Conservation (phyloP, 1,140 invertebrate species). For the Brachionus calyciflorus region DNA sequence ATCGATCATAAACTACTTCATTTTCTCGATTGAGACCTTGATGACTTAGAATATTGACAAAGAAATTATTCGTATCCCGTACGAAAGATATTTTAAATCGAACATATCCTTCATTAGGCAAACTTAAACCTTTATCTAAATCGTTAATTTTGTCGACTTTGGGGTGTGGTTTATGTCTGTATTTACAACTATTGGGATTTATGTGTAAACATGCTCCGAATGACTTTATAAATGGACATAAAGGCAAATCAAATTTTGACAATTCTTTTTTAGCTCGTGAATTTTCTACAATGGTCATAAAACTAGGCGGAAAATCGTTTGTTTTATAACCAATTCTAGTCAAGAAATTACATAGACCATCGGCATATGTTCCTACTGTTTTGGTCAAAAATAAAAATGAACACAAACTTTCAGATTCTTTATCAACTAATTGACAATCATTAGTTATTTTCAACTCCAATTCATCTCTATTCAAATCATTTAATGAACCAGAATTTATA, state of each 20-base stretch:
- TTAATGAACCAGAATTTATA: background rate
- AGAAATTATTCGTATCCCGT: conserved; percentile 29
- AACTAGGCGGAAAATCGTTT: background rate
- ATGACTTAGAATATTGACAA: background rate
- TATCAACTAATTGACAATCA: background rate
- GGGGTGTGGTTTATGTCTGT: background rate
- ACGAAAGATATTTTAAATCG: conserved; percentile 29
- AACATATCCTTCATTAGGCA: conserved; percentile 22
- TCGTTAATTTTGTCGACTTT: background rate
- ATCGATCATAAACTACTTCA: conserved; percentile 16
- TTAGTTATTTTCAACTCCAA: background rate
- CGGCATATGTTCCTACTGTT: background rate
- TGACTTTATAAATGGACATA: conserved; percentile 36
- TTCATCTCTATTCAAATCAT: background rate
- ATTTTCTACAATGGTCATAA: conserved; percentile 14
- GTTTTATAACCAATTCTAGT: conserved; percentile 5
- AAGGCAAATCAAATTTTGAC: background rate
- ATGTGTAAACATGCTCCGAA: conserved; percentile 26
- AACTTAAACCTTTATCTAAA: conserved; percentile 1
- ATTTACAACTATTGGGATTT: conserved; percentile 10
- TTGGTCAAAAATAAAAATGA: conserved; percentile 10
- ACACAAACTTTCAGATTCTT: background rate
- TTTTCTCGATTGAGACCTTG: background rate
- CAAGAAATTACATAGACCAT: conserved; percentile 19
- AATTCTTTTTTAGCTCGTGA: conserved; percentile 10